Evolutionary conservation across 2,888 invertebrate species (phyloP), one percentile per base, ranked within the genome.

Genomic region (Dryococelus australis): DNA sequence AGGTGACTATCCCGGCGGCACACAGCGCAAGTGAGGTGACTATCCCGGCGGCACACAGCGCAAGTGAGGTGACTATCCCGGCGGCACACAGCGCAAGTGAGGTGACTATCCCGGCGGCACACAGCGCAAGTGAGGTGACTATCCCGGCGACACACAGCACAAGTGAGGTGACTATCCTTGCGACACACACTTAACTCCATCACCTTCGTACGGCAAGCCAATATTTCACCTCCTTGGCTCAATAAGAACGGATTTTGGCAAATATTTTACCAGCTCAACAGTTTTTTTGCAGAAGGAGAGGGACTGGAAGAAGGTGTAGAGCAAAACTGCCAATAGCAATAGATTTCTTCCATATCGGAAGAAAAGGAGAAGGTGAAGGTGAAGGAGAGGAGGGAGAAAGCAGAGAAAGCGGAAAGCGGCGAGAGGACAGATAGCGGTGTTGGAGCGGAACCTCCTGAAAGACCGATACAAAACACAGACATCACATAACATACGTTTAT

Each of bases 251-350:
- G 65, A 65, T 20, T 65, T 65, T 65, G 65, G 65, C 65, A 65
- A 65, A 65, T 65, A 65, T 65, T 65, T 24, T 24, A 65, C 65
- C n/a, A 65, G 65, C 65, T 65, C 65, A 65, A 65, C 65, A 65
- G 65, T 65, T 65, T 65, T 65, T 65, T 65, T 65, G n/a, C 8
- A 24, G 65, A 20, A 5, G 10, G 65, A 24, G 65, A 1, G 10
- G 10, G 65, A 24, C n/a, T 10, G 65, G 65, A 47, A 65, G 65
- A 20, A n/a, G 65, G 65, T 24, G 65, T 65, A 24, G 10, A 65
- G 65, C 65, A 24, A 65, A 65, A 24, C 65, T 65, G 24, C 65
- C 65, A 65, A 65, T 65, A 10, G 65, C 65, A 65, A 65, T 65
- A 65, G 6, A 65, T 65, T 65, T 65, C 24, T 24, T 65, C 65